Evolutionary conservation across 2,888 invertebrate genomes (phyloP).

Genomic region (Unio pictorum): DNA sequence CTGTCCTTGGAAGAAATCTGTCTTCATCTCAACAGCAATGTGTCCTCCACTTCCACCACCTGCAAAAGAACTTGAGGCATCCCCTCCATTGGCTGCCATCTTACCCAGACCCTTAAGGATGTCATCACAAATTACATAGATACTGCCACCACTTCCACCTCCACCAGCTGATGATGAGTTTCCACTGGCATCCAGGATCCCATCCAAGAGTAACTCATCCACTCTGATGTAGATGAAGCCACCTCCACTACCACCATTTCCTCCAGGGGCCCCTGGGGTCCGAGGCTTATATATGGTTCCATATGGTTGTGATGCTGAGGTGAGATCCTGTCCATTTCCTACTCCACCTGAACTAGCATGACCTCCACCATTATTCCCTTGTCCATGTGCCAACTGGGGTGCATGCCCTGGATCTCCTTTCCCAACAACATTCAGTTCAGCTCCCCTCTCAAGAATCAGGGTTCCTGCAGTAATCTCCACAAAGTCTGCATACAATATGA

Average conservation of each 20-base stretch:
- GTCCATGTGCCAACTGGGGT: slow-evolving; percentile 30
- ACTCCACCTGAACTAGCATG: slow-evolving; percentile 54
- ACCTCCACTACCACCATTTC: slow-evolving; percentile 46
- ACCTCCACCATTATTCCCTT: slow-evolving; percentile 39
- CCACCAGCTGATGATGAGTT: slow-evolving; percentile 30
- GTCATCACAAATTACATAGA: slow-evolving; percentile 34
- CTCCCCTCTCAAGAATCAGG: slow-evolving; percentile 47
- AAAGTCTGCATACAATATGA: slow-evolving; percentile 41
- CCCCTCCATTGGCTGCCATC: slow-evolving; percentile 48
- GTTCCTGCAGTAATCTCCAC: slow-evolving; percentile 41
- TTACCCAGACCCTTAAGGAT: slow-evolving; percentile 47
- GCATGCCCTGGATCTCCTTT: slow-evolving; percentile 17
- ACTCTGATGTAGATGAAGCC: slow-evolving; percentile 40
- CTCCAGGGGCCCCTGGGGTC: slow-evolving; percentile 41
- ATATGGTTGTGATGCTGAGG: slow-evolving; percentile 38
- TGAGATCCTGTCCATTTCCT: slow-evolving; percentile 15
- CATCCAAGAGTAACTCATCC: slow-evolving; percentile 47
- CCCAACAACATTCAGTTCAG: slow-evolving; percentile 46
- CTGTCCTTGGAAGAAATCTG: slow-evolving; percentile 34
- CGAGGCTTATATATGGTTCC: slow-evolving; percentile 48
- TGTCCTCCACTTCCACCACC: slow-evolving; percentile 58
- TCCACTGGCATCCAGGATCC: slow-evolving; percentile 47
- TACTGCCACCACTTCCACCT: slow-evolving; percentile 59
- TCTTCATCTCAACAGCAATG: slow-evolving; percentile 40
- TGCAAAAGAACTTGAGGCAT: slow-evolving; percentile 17